A percentile compares a stretch with the other conserved stretches of the same genome.
These are phyloP conservation scores for Sparus aurata DNA, from an alignment of 2,797 vertebrate species.

Conservation along the genomic window DNA sequence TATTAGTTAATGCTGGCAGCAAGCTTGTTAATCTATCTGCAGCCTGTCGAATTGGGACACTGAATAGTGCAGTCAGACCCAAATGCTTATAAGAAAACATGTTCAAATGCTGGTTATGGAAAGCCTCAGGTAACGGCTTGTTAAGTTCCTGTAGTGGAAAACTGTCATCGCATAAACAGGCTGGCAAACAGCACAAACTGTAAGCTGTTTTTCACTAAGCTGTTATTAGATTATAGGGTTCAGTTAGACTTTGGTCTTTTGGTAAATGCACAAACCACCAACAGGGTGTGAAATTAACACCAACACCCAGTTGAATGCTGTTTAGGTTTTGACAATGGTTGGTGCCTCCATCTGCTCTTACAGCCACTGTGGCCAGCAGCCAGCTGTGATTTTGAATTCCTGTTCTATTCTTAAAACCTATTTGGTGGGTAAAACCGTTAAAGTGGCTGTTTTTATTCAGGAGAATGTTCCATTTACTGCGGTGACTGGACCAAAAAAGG, in stretches of 20 bases:
- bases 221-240: conserved; percentile 1
- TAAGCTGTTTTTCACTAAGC: conserved; percentile 4
- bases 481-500: conserved; percentile 9
- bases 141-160: background rate
- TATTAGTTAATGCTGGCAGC: background rate
- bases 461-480: conserved; percentile 31
- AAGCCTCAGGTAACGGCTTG: background rate
- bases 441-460: conserved; percentile 17
- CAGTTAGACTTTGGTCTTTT: conserved; percentile 5
- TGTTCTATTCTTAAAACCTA: conserved; percentile 46
- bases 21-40: background rate
- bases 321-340: conserved; percentile 20
- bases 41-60: background rate
- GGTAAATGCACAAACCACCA: background rate
- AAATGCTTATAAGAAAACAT: background rate
- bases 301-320: conserved; percentile 2
- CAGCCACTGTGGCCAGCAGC: conserved; percentile 16
- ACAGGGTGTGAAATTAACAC: conserved; percentile 16
- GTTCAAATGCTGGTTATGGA: background rate
- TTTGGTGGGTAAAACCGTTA: conserved; percentile 23
- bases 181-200: background rate
- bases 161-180: background rate
- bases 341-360: conserved; percentile 28
- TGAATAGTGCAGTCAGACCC: background rate
- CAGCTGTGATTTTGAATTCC: conserved; percentile 34